These are phyloP conservation scores for Ctenodactylus gundi DNA, from an alignment of 2,113 vertebrate species.

Conservation along the genomic window DNA sequence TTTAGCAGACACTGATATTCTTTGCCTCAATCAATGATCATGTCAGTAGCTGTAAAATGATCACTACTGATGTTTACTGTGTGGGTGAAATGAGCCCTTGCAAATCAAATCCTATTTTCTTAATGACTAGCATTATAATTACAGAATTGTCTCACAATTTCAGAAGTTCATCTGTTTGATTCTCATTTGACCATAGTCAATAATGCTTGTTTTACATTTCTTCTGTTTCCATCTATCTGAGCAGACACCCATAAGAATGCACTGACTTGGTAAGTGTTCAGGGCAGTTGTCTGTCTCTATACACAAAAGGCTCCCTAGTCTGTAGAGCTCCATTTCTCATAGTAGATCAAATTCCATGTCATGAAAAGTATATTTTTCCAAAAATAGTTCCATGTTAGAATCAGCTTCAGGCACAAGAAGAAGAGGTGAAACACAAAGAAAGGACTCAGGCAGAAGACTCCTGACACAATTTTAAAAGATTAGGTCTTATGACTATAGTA, in stretches of 20 bases:
- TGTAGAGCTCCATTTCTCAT: not conserved
- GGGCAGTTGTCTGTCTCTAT: not conserved
- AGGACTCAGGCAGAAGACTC: not conserved
- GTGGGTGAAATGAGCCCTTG: not conserved
- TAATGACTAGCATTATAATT: constrained; percentile 17
- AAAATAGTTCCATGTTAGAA: not conserved
- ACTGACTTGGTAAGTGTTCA: not conserved
- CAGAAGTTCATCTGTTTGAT: constrained; percentile 26
- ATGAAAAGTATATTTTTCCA: not conserved
- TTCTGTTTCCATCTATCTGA: constrained; percentile 4
- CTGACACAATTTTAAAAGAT: not conserved
- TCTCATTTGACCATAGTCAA: not conserved
- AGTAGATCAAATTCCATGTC: constrained; percentile 24
- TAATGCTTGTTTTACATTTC: constrained; percentile 13
- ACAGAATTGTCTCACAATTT: constrained; percentile 27
- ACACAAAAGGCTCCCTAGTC: not conserved
- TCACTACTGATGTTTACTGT: not conserved
- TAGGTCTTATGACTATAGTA: no score
- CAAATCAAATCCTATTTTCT: constrained; percentile 24
- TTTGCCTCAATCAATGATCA: not conserved
- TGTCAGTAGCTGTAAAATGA: not conserved
- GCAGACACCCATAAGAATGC: not conserved
- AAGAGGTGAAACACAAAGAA: not conserved
- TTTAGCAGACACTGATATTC: not conserved
- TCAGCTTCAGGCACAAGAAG: not conserved